Base-by-base conservation (phyloP, 2,797 vertebrate species). In the Dryobates pubescens region DNA sequence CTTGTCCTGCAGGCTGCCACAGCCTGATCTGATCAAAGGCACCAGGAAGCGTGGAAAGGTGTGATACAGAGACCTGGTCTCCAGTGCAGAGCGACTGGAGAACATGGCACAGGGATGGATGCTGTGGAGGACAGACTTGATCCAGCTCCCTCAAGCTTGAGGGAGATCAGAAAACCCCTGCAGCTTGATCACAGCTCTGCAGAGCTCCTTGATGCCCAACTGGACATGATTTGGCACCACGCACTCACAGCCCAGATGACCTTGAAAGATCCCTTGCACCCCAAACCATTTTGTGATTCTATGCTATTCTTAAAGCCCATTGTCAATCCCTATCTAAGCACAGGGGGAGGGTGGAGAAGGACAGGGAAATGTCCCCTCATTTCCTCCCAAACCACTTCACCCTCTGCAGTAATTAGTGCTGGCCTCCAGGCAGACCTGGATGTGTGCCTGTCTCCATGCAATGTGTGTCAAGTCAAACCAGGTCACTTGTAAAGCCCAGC, bases 381-480 rank as follows among this genome's bases (percentile, higher is more conserved):
- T 58, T 65, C 53, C 65, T 71, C 82, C 72, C 63, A 64, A 15
- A 24, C 3, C 67, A 77, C 70, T 65, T 61, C 32, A 32, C 0
- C 1, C 68, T 41, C 57, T 10, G 62, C 5, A 80, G 51, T 4
- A 59, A 88, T 72, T 4, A 68, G 68, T 49, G 74, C 23, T 69
- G 76, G 82, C 82, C 86, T 77, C 27, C 20, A 58, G 77, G 36
- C 90, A 78, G 43, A 8, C 56, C 67, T 92, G 93, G 90, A n/a
- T 27, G 14, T 6, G 68, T 75, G 74, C 64, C 70, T 17, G 34
- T 26, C 74, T 12, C 62, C 63, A 29, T 2, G 71, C 61, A 71
- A 93, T 85, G 17, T 65, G 70, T 67, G 92, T 73, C 94, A 94
- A 58, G 71, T 36, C 79, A 77, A 65, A 82, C 84, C 19, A 89